phyloP scores from a whole-genome alignment of 2,888 invertebrate species.

The Heteropelma amictum region DNA sequence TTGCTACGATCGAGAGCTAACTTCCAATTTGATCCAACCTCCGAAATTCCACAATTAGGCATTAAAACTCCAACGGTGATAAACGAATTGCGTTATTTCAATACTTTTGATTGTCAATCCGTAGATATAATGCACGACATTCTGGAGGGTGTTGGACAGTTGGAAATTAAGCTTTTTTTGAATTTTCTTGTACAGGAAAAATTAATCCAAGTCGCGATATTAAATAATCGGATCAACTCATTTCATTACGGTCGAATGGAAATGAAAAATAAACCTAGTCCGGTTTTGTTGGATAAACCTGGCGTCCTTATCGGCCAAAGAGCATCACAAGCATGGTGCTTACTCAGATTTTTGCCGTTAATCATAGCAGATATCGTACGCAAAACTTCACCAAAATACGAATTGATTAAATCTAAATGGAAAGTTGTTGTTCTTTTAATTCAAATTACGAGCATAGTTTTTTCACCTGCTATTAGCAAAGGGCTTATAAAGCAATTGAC shows the following conservation, averaged over 20 bases:
- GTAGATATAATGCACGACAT: too few species aligned
- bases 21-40: conserved; percentile 2
- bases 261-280: conserved; percentile 21
- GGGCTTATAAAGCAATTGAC: conserved; percentile 21
- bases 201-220: conserved; percentile 15
- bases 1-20: conserved; percentile 15
- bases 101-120: conserved; percentile 31
- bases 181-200: conserved; percentile 31
- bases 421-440: conserved; percentile 4
- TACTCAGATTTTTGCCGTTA: conserved; percentile 14
- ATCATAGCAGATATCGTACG: conserved; percentile 36
- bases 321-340: conserved; percentile 31
- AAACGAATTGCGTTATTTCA: conserved; percentile 40
- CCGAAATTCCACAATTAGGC: conserved; percentile 12
- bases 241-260: conserved; percentile 32
- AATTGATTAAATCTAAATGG: neutral
- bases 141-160: conserved; percentile 46
- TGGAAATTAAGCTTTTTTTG: conserved; percentile 31
- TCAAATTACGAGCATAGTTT: conserved; percentile 3
- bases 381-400: neutral
- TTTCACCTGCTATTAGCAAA: conserved; percentile 17
- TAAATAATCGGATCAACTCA: conserved; percentile 17
- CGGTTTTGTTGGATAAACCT: conserved; percentile 7
- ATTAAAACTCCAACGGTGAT: conserved; percentile 28
- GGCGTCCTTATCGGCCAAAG: conserved; percentile 25